These are phyloP conservation scores for Emydura subglobosa DNA, from an alignment of 2,113 vertebrate species.

Conservation along the genomic window DNA sequence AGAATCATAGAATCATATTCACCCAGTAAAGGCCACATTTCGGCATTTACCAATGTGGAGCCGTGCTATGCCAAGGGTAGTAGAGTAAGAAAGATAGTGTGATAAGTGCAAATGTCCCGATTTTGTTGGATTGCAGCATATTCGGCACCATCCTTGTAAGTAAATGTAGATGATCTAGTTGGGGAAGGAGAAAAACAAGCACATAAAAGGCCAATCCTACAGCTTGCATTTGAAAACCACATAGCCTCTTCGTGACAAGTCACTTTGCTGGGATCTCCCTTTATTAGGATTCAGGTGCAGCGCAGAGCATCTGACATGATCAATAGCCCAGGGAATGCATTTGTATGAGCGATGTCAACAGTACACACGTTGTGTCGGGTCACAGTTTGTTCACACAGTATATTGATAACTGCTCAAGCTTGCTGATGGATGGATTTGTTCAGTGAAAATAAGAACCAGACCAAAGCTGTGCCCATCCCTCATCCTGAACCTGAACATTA, in stretches of 20 bases:
- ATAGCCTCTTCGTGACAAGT: background rate
- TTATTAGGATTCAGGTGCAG: background rate
- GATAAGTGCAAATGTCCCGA: background rate
- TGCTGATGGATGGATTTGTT: background rate
- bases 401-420: fast-evolving
- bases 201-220: background rate
- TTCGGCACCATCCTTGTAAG: background rate
- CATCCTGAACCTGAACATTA: fast-evolving
- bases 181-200: background rate
- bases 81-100: background rate
- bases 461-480: background rate
- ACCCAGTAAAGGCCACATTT: background rate
- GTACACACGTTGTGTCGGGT: fast-evolving
- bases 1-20: too few species aligned
- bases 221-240: background rate
- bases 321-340: fast-evolving
- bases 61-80: background rate
- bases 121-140: background rate
- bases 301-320: background rate
- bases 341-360: fast-evolving
- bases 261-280: too few species aligned
- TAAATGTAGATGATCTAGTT: background rate
- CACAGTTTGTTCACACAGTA: fast-evolving
- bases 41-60: background rate
- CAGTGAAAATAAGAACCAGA: background rate